phyloP scores from a whole-genome alignment of 2,113 vertebrate species.

The Phaethornis superciliosus region DNA sequence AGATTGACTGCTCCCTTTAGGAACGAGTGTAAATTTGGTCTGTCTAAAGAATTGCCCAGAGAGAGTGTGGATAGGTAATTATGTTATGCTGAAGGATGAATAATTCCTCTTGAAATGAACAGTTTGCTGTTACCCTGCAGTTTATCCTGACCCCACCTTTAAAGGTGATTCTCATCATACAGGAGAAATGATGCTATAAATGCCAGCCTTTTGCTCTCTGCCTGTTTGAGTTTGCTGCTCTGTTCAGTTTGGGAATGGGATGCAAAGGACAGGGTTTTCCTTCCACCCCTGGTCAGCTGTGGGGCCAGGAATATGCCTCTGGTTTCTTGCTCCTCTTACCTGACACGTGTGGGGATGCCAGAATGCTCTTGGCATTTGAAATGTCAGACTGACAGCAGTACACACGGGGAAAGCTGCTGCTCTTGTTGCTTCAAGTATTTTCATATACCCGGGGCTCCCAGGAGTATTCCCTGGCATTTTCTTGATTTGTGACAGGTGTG shows the following conservation, averaged over 20 bases:
- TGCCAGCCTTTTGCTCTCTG: background rate
- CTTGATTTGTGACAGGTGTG: background rate
- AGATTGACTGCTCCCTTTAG: conserved; percentile 44
- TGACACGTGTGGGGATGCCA: accelerated
- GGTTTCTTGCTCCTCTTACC: background rate
- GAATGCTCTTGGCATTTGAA: accelerated
- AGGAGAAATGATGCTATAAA: background rate
- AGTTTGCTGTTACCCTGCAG: conserved; percentile 5
- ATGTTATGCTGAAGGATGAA: conserved; percentile 34
- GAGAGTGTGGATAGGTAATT: conserved; percentile 34
- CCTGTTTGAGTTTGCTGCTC: background rate
- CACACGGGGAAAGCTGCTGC: background rate
- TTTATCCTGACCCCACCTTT: conserved; percentile 24
- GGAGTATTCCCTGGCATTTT: background rate
- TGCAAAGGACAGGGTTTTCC: background rate
- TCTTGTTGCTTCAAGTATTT: background rate
- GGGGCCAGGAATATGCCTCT: accelerated
- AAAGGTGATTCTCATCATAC: background rate
- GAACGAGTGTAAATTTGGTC: conserved; percentile 8
- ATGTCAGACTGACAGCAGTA: background rate
- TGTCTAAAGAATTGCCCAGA: conserved; percentile 6
- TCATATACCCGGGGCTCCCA: background rate
- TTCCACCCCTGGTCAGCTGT: accelerated
- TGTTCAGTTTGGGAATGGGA: background rate
- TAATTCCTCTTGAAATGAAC: conserved; percentile 11